phyloP scores from a whole-genome alignment of 2,797 vertebrate genomes.

The Xenentodon cancila region DNA sequence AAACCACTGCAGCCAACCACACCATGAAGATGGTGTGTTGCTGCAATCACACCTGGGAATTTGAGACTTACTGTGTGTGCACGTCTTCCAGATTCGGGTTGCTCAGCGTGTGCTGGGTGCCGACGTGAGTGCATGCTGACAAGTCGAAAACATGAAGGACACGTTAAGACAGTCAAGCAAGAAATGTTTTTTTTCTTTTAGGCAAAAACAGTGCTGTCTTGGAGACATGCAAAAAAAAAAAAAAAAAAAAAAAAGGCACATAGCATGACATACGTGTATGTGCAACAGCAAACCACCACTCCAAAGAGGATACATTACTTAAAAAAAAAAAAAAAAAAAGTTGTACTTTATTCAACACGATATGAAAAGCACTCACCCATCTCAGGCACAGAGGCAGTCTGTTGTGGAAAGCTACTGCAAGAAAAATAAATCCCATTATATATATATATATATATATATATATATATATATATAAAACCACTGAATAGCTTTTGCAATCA shows the following conservation, averaged over 20 bases:
- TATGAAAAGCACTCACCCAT: constrained; percentile 69
- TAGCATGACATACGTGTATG: too few relatives aligned
- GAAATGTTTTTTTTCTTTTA: too few relatives aligned
- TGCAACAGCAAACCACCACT: too few relatives aligned
- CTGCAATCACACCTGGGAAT: constrained; percentile 19
- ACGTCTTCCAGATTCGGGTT: constrained; percentile 68
- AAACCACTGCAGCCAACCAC: background rate
- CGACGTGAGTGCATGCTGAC: constrained; percentile 59
- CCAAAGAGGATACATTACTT: background rate
- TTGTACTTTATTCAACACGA: constrained; percentile 42
- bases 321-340: constrained; percentile 13
- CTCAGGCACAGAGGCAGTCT: constrained; percentile 60
- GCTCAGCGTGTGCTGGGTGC: constrained; percentile 54
- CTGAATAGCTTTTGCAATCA: background rate
- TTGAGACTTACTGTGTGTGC: constrained; percentile 74
- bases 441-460: too few relatives aligned
- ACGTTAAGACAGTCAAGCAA: constrained; percentile 1
- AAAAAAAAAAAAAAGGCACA: too few relatives aligned
- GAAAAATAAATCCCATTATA: constrained; percentile 6
- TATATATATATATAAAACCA: too few relatives aligned
- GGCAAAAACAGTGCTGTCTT: too few relatives aligned
- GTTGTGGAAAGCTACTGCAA: constrained; percentile 59
- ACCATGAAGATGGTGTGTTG: background rate
- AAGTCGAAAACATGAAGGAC: constrained; percentile 29
- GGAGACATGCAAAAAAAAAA: too few relatives aligned